Percentiles rank a stretch among this genome's conserved stretches.
These are phyloP conservation scores for Rhagophthalmus giganteus DNA, from an alignment of 2,888 invertebrate genomes.

Conservation along the genomic window DNA sequence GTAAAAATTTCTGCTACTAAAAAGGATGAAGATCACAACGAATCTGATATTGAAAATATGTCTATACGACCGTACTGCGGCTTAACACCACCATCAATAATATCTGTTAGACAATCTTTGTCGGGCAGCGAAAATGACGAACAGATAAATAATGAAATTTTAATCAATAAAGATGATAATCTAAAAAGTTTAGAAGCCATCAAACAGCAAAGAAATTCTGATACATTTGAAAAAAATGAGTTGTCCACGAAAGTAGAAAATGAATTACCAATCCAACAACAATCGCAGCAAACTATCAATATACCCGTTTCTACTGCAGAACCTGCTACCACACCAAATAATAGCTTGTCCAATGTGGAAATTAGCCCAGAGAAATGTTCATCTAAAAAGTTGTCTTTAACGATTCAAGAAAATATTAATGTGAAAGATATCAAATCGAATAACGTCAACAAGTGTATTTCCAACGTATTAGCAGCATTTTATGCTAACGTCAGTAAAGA, in stretches of 20 bases:
- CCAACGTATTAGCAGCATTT: constrained; percentile 43
- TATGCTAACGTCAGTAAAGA: constrained; percentile 38
- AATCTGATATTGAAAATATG: constrained; percentile 30
- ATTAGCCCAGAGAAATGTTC: constrained; percentile 10
- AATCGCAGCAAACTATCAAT: not conserved
- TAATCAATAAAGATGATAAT: constrained; percentile 31
- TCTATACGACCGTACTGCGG: constrained; percentile 31
- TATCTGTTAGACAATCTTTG: constrained; percentile 25
- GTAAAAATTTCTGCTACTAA: constrained; percentile 8
- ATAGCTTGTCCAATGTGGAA: constrained; percentile 17
- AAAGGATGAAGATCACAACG: constrained; percentile 12
- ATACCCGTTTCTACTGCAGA: not conserved
- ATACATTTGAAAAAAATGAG: constrained; percentile 4
- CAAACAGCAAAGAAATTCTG: constrained; percentile 6
- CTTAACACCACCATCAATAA: constrained; percentile 23
- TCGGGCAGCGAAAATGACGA: constrained; percentile 25
- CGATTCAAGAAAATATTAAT: constrained; percentile 45
- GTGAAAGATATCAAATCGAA: constrained; percentile 41
- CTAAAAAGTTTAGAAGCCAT: constrained; percentile 25
- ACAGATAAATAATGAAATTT: constrained; percentile 1
- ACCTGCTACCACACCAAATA: constrained; percentile 14
- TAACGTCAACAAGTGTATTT: constrained; percentile 41
- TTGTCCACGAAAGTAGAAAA: no score
- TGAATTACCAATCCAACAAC: not conserved
- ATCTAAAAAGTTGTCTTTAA: constrained; percentile 40